Evolutionary conservation across 2,888 invertebrate species (phyloP).

Genomic region (Acleris literana): DNA sequence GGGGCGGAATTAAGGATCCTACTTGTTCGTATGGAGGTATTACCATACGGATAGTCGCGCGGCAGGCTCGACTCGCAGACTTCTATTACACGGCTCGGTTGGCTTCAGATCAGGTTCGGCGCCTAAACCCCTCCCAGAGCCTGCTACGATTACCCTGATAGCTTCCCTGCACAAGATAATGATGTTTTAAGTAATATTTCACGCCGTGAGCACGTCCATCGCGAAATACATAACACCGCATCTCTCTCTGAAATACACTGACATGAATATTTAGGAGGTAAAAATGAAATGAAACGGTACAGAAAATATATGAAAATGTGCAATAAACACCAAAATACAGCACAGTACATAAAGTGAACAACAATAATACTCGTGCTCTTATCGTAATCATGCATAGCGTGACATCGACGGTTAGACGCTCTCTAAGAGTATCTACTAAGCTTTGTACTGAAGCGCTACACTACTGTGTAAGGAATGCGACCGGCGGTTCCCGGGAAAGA

Average conservation of each 20-base stretch:
- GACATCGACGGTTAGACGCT: constrained; percentile 74
- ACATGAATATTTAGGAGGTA: constrained; percentile 24
- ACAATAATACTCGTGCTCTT: constrained; percentile 75
- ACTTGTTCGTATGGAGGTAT: constrained; percentile 38
- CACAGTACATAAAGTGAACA: constrained; percentile 60
- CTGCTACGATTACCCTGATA: constrained; percentile 60
- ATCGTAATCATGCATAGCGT: constrained; percentile 81
- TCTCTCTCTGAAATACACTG: constrained; percentile 33
- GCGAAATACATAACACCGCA: constrained; percentile 4
- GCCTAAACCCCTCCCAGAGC: constrained; percentile 65
- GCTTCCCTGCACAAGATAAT: constrained; percentile 47
- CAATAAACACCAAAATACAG: constrained; percentile 70
- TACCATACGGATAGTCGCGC: constrained; percentile 42
- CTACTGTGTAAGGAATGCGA: constrained; percentile 76
- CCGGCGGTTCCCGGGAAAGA: constrained; percentile 83
- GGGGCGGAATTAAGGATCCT: constrained; percentile 4
- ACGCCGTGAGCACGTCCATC: not conserved
- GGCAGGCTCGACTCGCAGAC: constrained; percentile 60
- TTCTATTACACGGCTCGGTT: constrained; percentile 78
- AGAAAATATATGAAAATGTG: constrained; percentile 63
- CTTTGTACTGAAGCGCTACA: constrained; percentile 74
- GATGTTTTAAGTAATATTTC: constrained; percentile 15
- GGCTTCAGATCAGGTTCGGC: constrained; percentile 66
- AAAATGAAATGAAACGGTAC: constrained; percentile 24
- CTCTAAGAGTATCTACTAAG: constrained; percentile 63